Base-by-base conservation (phyloP, 2,888 invertebrate species). In the Globia sparganii region DNA sequence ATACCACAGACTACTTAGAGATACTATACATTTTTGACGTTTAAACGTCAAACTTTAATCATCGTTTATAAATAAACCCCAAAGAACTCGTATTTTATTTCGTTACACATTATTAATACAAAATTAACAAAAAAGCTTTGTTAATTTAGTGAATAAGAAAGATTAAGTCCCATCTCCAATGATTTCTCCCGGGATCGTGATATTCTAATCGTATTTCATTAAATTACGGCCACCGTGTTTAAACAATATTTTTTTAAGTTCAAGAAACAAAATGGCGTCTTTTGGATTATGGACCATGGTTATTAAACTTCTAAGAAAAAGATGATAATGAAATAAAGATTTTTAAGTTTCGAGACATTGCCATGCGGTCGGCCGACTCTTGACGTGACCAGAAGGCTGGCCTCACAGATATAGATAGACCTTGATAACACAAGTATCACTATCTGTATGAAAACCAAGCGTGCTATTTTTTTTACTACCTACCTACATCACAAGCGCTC, bases 121-220 rank as follows among this genome's bases (percentile, higher is more conserved):
- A 31, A 76, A 58, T 28, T 21, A 34, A 46, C 0, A 37, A 28
- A 71, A 65, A 71, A 43, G 6, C 0, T 62, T 15, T 58, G 2
- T 15, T 73, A 11, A 72, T 65, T 31, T n/a, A 37, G 58, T 72
- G 13, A 74, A 82, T 31, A 65, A 59, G n/a, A 61, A 15, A 75
- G 69, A 82, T 72, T 21, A 66, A 28, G 58, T n/a, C 28, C 71
- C 61, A 66, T 84, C 70, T 65, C 18, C 31, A 61, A 58, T 87
- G 81, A 85, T 87, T 85, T 87, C 85, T 81, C 82, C 18, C 18
- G 87, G 85, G 85, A 75, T 65, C 28, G 2, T 8, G 34, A 76
- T 65, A 68, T 75, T 81, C 40, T 73, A 75, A 78, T 49, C 78
- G 43, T 72, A 75, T 78, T 71, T 43, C 68, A 87, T 77, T 77